Evolutionary conservation across 2,888 invertebrate genomes (phyloP).

Genomic region (Orchesella flavescens): DNA sequence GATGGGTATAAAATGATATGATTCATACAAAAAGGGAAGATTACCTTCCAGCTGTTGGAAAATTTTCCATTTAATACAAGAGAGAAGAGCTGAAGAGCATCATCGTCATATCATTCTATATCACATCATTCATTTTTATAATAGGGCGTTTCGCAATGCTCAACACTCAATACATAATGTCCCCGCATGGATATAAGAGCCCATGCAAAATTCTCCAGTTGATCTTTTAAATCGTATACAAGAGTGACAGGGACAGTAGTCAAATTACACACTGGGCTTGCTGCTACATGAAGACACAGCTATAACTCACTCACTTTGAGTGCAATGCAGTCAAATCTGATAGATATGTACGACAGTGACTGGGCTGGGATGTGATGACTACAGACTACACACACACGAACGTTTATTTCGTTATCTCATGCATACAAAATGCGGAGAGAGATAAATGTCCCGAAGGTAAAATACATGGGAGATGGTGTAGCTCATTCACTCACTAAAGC

Average conservation of each 20-base stretch:
- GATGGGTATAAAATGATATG: neutral
- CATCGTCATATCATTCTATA: no score
- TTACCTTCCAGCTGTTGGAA: neutral
- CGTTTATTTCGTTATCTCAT: slow-evolving; percentile 9
- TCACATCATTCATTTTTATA: neutral
- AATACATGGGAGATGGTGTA: no score
- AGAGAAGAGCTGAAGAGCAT: neutral
- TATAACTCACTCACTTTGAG: neutral
- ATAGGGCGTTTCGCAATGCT: neutral
- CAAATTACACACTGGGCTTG: neutral
- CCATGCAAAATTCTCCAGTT: neutral
- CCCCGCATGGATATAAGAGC: no score
- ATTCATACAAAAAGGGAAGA: neutral
- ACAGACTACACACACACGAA: neutral
- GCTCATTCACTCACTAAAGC: no score
- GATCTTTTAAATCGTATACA: neutral
- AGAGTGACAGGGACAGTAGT: neutral
- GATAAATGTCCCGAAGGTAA: slow-evolving; percentile 9
- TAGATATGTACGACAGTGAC: neutral
- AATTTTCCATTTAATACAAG: neutral
- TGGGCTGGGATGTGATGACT: neutral
- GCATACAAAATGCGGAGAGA: neutral
- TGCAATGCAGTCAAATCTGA: no score
- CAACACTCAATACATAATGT: neutral
- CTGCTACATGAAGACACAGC: neutral